A percentile compares a stretch with the other conserved stretches of the same genome.
Conservation (phyloP, 2,888 invertebrate species). For the Agrotis segetum region DNA sequence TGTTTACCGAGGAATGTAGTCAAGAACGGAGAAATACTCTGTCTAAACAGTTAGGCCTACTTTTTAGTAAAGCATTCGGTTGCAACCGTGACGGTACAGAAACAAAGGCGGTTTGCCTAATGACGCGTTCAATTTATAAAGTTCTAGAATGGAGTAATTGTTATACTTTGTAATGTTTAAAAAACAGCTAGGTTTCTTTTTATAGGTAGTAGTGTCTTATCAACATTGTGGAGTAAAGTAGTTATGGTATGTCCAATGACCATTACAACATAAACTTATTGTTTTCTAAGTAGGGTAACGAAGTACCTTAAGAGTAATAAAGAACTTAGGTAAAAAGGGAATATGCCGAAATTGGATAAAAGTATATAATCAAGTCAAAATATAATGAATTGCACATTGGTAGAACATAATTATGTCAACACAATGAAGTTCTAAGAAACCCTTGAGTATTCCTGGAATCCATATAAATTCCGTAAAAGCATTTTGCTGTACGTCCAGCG, state of each 20-base stretch:
- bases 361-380: background rate
- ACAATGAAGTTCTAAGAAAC: slow-evolving; percentile 35
- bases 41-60: slow-evolving; percentile 84
- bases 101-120: slow-evolving; percentile 67
- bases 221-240: background rate
- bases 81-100: slow-evolving; percentile 73
- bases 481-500: slow-evolving; percentile 20
- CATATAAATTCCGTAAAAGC: slow-evolving; percentile 51
- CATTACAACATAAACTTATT: background rate
- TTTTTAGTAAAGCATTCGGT: slow-evolving; percentile 78
- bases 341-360: background rate
- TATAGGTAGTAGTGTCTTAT: slow-evolving; percentile 1
- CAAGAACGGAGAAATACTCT: slow-evolving; percentile 77
- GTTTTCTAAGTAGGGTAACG: background rate
- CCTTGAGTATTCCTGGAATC: slow-evolving; percentile 46
- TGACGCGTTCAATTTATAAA: slow-evolving; percentile 60
- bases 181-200: slow-evolving; percentile 11
- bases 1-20: slow-evolving; percentile 76
- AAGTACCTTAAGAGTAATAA: background rate
- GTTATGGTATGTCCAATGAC: background rate
- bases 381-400: background rate
- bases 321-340: background rate
- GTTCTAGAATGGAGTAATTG: slow-evolving; percentile 12
- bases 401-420: slow-evolving; percentile 2
- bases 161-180: background rate